Conservation (phyloP, 1,140 invertebrate species). For the Drosophila sucinea region DNA sequence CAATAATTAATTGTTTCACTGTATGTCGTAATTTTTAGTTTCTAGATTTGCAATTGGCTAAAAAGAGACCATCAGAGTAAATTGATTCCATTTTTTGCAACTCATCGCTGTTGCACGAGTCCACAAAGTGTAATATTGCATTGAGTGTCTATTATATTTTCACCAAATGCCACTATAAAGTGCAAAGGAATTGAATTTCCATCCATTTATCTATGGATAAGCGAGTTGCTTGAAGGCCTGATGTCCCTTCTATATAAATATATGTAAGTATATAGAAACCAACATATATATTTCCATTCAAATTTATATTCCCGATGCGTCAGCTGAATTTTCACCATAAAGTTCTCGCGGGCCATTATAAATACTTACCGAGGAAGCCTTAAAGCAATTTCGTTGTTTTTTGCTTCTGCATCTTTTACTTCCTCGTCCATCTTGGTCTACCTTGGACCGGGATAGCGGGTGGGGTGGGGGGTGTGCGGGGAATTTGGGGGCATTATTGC, state of each 20-base stretch:
- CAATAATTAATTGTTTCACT: too few species aligned
- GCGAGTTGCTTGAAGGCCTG: not conserved
- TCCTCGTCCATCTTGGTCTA: constrained; percentile 3
- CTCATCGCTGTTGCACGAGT: too few species aligned
- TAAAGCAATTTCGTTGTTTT: constrained; percentile 52
- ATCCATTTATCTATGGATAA: not conserved
- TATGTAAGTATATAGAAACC: constrained; percentile 33
- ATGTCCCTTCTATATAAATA: constrained; percentile 3
- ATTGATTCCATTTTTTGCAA: too few species aligned
- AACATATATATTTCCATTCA: constrained; percentile 41
- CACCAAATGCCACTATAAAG: not conserved
- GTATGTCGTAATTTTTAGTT: too few species aligned
- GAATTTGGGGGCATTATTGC: constrained; percentile 38
- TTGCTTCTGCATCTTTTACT: not conserved
- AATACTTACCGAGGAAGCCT: constrained; percentile 49
- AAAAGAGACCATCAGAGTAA: too few species aligned
- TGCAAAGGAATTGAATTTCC: not conserved
- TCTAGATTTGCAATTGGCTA: too few species aligned
- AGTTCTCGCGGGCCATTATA: constrained; percentile 60
- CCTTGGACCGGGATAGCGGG: constrained; percentile 16
- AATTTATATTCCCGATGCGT: constrained; percentile 59
- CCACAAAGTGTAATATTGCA: too few species aligned
- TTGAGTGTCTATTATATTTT: not conserved
- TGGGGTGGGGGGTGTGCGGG: not conserved
- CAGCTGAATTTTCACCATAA: constrained; percentile 43